phyloP scores from a whole-genome alignment of 2,113 vertebrate genomes.

The Hyla sarda region DNA sequence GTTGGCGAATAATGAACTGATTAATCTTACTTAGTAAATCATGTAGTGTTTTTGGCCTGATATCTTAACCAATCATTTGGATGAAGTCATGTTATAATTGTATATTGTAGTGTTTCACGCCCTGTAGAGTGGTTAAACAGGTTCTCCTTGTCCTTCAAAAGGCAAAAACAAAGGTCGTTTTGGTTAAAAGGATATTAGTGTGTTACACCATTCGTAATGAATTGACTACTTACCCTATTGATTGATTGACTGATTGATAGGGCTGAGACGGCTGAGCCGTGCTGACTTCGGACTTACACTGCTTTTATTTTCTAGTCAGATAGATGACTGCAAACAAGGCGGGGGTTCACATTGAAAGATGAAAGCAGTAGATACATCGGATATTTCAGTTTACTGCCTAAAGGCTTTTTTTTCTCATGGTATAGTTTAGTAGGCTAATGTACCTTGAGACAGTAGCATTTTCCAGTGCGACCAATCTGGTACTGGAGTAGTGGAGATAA shows the following conservation, averaged over 20 bases:
- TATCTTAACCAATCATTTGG: conserved; percentile 5
- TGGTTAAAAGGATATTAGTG: conserved; percentile 4
- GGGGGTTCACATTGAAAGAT: not conserved
- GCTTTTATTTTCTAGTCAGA: conserved; percentile 5
- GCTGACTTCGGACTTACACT: not conserved
- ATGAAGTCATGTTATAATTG: conserved; percentile 14
- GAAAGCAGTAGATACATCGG: not conserved
- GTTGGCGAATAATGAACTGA: conserved; percentile 45
- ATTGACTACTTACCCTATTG: conserved; percentile 48
- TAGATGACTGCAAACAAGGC: not conserved
- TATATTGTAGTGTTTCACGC: conserved; percentile 4
- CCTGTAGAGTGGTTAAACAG: not conserved
- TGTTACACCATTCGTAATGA: conserved; percentile 34
- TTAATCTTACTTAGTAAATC: conserved; percentile 44
- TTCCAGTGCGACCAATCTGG: too few species aligned
- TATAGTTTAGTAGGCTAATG: not conserved
- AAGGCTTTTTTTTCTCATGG: not conserved
- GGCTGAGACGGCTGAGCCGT: not conserved
- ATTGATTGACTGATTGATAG: conserved; percentile 45
- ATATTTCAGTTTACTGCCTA: not conserved
- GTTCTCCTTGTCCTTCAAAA: conserved; percentile 14
- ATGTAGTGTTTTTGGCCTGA: conserved; percentile 12
- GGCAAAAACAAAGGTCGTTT: conserved; percentile 24
- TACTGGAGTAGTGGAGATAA: too few species aligned
- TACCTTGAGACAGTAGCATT: too few species aligned